Percentiles rank a stretch among this genome's conserved stretches.
phyloP scores from a whole-genome alignment of 2,888 invertebrate species.

The Mystacides longicornis region DNA sequence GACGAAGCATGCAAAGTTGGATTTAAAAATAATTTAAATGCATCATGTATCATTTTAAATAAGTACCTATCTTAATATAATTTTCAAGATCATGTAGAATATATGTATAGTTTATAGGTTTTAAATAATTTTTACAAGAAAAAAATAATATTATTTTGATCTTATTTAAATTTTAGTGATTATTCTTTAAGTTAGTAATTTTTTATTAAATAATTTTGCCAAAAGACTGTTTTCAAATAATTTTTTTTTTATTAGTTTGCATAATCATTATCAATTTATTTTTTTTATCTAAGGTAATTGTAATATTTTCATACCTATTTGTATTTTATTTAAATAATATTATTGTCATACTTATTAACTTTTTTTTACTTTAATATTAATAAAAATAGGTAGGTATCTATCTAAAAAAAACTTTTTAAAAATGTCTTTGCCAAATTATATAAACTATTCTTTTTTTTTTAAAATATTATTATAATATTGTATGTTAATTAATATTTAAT shows the following conservation, averaged over 20 bases:
- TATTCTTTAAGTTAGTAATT: not conserved
- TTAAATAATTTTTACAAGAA: not conserved
- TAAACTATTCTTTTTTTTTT: no score
- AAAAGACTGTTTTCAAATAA: slow-evolving; percentile 26
- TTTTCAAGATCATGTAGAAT: not conserved
- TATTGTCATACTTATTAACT: not conserved
- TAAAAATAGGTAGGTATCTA: not conserved
- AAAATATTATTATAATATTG: not conserved
- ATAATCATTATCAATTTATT: not conserved
- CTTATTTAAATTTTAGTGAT: not conserved
- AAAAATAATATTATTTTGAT: not conserved
- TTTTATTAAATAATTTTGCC: slow-evolving; percentile 16
- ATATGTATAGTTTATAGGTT: not conserved
- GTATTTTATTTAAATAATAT: not conserved
- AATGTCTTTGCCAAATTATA: not conserved
- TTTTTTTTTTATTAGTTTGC: slow-evolving; percentile 19
- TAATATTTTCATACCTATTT: not conserved
- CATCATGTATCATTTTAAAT: no score
- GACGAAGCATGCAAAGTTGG: no score
- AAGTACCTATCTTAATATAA: no score
- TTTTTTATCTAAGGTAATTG: not conserved
- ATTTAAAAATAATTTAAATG: no score
- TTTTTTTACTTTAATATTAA: slow-evolving; percentile 10
- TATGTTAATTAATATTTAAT: no score
- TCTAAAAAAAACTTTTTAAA: not conserved